Evolutionary conservation across 2,797 vertebrate genomes (phyloP).

Genomic region (Synanceia verrucosa): DNA sequence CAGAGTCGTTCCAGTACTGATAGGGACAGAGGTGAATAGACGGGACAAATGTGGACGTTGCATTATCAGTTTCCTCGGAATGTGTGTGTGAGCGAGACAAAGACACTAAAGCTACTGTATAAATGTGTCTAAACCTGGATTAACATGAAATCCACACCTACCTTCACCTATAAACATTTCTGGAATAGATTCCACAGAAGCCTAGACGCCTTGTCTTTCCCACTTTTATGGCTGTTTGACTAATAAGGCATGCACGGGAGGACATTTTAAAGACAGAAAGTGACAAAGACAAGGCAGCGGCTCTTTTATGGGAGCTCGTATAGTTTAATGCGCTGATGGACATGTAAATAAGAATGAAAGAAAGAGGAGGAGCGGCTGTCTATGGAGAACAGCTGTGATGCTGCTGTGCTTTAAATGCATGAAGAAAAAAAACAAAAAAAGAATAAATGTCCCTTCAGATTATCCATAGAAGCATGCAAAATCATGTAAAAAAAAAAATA

Average conservation of each 20-base stretch:
- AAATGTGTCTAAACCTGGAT: constrained; percentile 8
- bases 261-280: constrained; percentile 42
- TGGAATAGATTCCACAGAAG: constrained; percentile 22
- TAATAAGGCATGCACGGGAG: constrained; percentile 10
- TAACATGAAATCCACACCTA: background rate
- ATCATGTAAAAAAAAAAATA: constrained; percentile 14
- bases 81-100: background rate
- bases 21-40: constrained; percentile 42
- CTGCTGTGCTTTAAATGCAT: background rate
- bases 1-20: constrained; percentile 57
- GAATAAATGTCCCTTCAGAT: constrained; percentile 8
- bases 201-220: constrained; percentile 3
- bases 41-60: background rate
- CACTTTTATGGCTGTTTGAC: constrained; percentile 17
- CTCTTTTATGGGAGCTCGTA: constrained; percentile 20
- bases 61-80: constrained; percentile 1
- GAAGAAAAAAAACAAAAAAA: background rate
- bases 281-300: constrained; percentile 37
- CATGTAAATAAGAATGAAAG: constrained; percentile 8
- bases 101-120: background rate
- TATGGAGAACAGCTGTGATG: background rate
- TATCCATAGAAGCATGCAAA: constrained; percentile 7
- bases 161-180: constrained; percentile 25
- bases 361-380: constrained; percentile 24
- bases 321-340: constrained; percentile 14